A percentile compares a stretch with the other conserved stretches of the same genome.
phyloP scores from a whole-genome alignment of 2,888 invertebrate species.

The Mythimna pallens region DNA sequence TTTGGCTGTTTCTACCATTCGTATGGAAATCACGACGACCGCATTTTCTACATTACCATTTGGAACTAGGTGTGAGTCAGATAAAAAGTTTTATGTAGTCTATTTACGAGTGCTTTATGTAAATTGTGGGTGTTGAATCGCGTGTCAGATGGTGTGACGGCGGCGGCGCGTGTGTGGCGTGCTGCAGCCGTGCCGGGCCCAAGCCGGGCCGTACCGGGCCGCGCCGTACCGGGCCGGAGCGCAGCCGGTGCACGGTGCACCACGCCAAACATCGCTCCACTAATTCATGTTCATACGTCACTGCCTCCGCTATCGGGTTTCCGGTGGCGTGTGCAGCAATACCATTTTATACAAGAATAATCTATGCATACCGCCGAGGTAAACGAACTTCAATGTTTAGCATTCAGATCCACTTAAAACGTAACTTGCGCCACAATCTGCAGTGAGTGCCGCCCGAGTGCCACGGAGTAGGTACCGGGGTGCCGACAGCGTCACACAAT shows the following conservation, averaged over 20 bases:
- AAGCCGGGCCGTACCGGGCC: conserved; percentile 18
- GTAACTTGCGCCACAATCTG: conserved; percentile 34
- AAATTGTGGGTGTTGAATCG: conserved; percentile 71
- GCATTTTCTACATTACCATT: conserved; percentile 63
- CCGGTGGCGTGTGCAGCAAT: conserved; percentile 76
- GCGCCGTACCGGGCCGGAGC: conserved; percentile 21
- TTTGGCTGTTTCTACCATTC: conserved; percentile 53
- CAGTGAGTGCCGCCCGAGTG: conserved; percentile 38
- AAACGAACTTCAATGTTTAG: conserved; percentile 72
- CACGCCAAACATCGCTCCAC: conserved; percentile 58
- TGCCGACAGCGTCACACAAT: conserved; percentile 41
- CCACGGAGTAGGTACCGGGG: conserved; percentile 1
- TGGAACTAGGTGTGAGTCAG: conserved; percentile 64
- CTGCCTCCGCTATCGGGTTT: conserved; percentile 76
- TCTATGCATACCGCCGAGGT: conserved; percentile 72
- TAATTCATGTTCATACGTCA: conserved; percentile 75
- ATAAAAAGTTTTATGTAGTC: conserved; percentile 70
- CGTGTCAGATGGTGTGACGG: conserved; percentile 68
- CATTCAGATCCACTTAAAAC: conserved; percentile 63
- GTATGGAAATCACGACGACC: conserved; percentile 63
- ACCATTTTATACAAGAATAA: conserved; percentile 66
- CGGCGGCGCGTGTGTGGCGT: conserved; percentile 36
- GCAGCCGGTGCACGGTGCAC: conserved; percentile 58
- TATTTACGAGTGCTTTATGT: conserved; percentile 76
- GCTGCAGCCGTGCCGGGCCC: conserved; percentile 36